phyloP scores from a whole-genome alignment of 2,797 vertebrate species.

The Odontamblyopus rebecca region DNA sequence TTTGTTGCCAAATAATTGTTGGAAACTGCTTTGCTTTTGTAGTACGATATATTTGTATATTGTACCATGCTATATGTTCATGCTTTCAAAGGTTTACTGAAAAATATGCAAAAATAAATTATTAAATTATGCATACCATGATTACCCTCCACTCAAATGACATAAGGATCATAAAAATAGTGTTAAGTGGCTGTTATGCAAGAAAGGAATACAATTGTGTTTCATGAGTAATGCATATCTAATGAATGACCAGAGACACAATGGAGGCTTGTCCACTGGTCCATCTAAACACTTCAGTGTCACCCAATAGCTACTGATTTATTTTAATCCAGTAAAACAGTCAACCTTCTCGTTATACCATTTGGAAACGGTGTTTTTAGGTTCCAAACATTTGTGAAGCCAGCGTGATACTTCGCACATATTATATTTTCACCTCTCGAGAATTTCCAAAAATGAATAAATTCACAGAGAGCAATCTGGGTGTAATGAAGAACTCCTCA shows the following conservation, averaged over 20 bases:
- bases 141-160: slow-evolving; percentile 41
- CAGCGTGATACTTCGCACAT: too few species aligned
- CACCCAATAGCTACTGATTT: neutral
- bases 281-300: neutral
- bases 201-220: slow-evolving; percentile 13
- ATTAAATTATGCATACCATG: slow-evolving; percentile 66
- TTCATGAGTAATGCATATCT: slow-evolving; percentile 7
- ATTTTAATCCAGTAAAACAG: neutral
- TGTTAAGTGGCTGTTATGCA: slow-evolving; percentile 27
- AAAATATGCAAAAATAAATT: slow-evolving; percentile 35
- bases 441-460: too few species aligned
- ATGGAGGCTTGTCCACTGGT: neutral
- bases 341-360: neutral
- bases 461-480: too few species aligned
- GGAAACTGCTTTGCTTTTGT: slow-evolving; percentile 5
- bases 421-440: too few species aligned
- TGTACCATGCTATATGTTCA: slow-evolving; percentile 27
- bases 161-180: slow-evolving; percentile 24
- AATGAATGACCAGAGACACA: neutral
- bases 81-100: slow-evolving; percentile 42
- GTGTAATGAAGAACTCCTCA: too few species aligned
- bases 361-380: too few species aligned
- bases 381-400: too few species aligned
- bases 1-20: too few species aligned
- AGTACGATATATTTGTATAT: slow-evolving; percentile 16